Percentiles rank a stretch among this genome's conserved stretches.
Evolutionary conservation across 2,113 vertebrate genomes (phyloP).

Genomic region (Hydrochoerus hydrochaeris): DNA sequence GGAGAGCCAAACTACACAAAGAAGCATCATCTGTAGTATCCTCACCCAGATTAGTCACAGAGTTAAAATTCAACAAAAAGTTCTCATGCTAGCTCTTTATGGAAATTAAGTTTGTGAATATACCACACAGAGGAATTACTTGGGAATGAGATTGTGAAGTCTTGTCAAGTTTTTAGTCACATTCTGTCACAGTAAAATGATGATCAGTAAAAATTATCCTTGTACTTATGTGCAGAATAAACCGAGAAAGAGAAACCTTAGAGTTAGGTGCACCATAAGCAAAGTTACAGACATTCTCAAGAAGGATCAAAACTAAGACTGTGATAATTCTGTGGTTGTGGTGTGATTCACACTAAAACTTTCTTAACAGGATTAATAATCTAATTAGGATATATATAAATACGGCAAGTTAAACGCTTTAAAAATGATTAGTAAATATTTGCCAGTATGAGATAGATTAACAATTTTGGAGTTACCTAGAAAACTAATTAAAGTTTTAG

Average conservation of each 20-base stretch:
- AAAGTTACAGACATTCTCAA: neutral
- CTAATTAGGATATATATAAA: neutral
- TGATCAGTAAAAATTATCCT: conserved; percentile 22
- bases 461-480: neutral
- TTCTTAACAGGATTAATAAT: neutral
- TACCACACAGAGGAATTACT: neutral
- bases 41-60: neutral
- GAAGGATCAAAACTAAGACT: neutral
- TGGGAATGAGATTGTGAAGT: neutral
- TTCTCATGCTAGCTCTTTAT: neutral
- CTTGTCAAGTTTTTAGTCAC: neutral
- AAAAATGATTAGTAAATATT: neutral
- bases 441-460: conserved; percentile 7
- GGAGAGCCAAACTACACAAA: neutral
- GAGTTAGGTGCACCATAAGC: neutral
- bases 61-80: neutral
- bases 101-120: neutral
- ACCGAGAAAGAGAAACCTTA: neutral
- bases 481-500: neutral
- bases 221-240: neutral
- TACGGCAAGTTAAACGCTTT: neutral
- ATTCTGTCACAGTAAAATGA: conserved; percentile 1
- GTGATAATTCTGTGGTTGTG: neutral
- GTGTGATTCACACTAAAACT: neutral
- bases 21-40: neutral